Evolutionary conservation across 2,113 vertebrate species (phyloP), one percentile per base, ranked within the genome.

Genomic region (Tyrannus savana): DNA sequence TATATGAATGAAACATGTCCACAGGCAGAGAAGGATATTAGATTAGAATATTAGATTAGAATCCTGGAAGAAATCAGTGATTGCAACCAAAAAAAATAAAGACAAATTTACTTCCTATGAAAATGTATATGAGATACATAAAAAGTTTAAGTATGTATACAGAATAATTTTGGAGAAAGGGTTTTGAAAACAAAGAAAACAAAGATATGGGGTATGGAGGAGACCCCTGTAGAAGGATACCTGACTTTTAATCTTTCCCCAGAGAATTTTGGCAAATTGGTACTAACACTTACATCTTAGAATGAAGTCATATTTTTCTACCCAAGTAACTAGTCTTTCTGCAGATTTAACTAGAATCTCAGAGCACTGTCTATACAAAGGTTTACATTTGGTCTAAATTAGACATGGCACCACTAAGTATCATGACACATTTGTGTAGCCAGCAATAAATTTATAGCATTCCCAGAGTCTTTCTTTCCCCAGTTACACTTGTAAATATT

Each of bases 351-450:
- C 59, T 84, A 42, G 47, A 58, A 66, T 84, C 56, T 49, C 71
- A 89, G n/a, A 85, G 23, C 17, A 71, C 55, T 81, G 44, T 46
- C 86, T 87, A 74, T 73, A 67, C 87, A 76, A 87, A 91, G 25
- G 81, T 84, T 93, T 94, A 91, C 74, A 83, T 93, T 94, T 87
- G 53, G 58, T 89, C 77, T 79, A 84, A 95, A 95, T 91, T 94
- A 95, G 53, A 76, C 18, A n/a, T 85, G 87, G 58, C 91, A 91
- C 49, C 71, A 58, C 62, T 73, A 77, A 91, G 80, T 93, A 58
- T 77, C 84, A 80, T 88, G 79, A 83, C 83, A 88, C 11, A 3
- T 89, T 78, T 69, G 33, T 76, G 49, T 30, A 95, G 83, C 84
- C 66, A 95, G 93, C 64, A 87, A 87, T 87, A 89, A 94, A 87